These are phyloP conservation scores for human DNA, from an alignment of 2,113 vertebrate genomes.

Conservation along the genomic window GRCh38 chr2:7282501-7283000, in stretches of 20 bases:
- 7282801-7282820: too few species aligned
- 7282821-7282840: neutral
- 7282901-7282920: neutral
- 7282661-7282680: accelerated
- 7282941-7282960: neutral
- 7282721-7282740: neutral
- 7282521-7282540: neutral
- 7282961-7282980: neutral
- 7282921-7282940: neutral
- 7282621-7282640: too few species aligned
- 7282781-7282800: too few species aligned
- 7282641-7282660: accelerated
- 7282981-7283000: neutral
- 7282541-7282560: neutral
- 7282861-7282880: neutral
- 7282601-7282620: neutral
- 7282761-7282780: too few species aligned
- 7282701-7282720: neutral
- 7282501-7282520: neutral
- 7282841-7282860: neutral
- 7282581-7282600: neutral
- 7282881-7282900: neutral
- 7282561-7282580: neutral
- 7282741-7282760: neutral
- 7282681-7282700: too few species aligned